Base-by-base conservation (phyloP, 2,113 vertebrate genomes). In the Fregetta grallaria region DNA sequence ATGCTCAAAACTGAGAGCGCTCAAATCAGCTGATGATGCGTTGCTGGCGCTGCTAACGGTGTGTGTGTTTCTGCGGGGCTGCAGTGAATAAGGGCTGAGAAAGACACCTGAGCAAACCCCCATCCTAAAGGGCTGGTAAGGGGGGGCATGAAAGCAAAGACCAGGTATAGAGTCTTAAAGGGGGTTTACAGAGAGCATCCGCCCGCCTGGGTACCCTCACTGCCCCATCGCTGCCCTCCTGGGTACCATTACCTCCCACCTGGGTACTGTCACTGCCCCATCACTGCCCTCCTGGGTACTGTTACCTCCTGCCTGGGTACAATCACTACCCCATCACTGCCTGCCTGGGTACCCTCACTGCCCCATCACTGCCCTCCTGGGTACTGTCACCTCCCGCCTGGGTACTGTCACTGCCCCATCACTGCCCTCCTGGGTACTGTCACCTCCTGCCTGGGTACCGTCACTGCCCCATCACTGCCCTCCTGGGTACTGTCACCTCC, bases 1-100 rank as follows among this genome's bases (percentile, higher is more conserved):
- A 2, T 1, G 9, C 29, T 78, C 15, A 20, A 34, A 29, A 32
- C 2, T 0, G 5, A 15, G 52, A 53, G 45, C 0, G 2, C 26
- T 76, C 32, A 7, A 17, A 25, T 7, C n/a, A 19, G 38, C n/a
- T 13, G 50, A 3, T 4, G 17, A 3, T 15, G 65, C 4, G 5
- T 6, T 17, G 36, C 75, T 19, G 42, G 66, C 0, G 5, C 19
- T 2, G 1, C n/a, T 50, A 13, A 9, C 0, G 16, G 15, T 2
- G 25, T 2, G 30, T 0, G 17, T 36, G 52, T 22, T 32, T 32
- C 52, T 59, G 34, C 3, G 18, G 42, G 58, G n/a, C 7, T 56
- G 45, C 2, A 9, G 27, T 16, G 58, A 7, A 3, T 6, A 5
- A n/a, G 65, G 30, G 44, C 30, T 16, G 38, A 36, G 34, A 6